phyloP scores from a whole-genome alignment of 2,113 vertebrate species.

The Ageneiosus marmoratus region DNA sequence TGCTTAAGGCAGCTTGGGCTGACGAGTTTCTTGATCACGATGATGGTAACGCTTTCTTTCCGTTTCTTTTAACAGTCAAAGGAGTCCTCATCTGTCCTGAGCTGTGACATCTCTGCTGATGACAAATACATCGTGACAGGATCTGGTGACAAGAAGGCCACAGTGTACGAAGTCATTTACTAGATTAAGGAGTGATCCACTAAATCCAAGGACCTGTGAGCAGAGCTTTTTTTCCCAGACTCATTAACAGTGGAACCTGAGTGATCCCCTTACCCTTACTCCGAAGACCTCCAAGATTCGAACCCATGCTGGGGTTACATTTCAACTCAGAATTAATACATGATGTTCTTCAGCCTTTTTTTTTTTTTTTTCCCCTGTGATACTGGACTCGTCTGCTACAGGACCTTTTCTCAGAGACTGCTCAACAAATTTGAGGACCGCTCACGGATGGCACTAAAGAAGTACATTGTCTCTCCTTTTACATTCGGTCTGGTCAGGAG shows the following conservation, averaged over 20 bases:
- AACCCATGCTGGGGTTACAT: constrained; percentile 43
- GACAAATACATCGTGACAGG: constrained; percentile 98
- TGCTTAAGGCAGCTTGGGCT: neutral
- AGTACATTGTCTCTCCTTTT: constrained; percentile 53
- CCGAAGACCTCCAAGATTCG: constrained; percentile 22
- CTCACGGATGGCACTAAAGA: constrained; percentile 53
- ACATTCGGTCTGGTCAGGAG: constrained; percentile 55
- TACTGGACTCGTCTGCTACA: constrained; percentile 12
- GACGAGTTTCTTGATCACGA: neutral
- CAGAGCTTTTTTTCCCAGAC: constrained; percentile 57
- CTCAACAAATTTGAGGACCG: constrained; percentile 38
- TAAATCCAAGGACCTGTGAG: constrained; percentile 58
- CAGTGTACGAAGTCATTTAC: constrained; percentile 97
- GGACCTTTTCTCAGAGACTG: constrained; percentile 18
- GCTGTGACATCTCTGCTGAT: constrained; percentile 94
- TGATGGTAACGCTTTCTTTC: constrained; percentile 7
- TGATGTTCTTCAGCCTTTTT: constrained; percentile 2
- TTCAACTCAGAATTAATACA: constrained; percentile 10
- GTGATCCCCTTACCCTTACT: constrained; percentile 19
- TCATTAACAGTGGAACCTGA: constrained; percentile 32
- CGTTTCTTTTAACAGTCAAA: constrained; percentile 79
- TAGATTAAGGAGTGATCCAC: constrained; percentile 86
- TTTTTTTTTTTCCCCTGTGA: constrained; percentile 4
- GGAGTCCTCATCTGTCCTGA: constrained; percentile 95
- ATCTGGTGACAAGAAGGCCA: constrained; percentile 97